These are phyloP conservation scores for Bostrychus sinensis DNA, from an alignment of 2,113 vertebrate genomes.

Conservation along the genomic window DNA sequence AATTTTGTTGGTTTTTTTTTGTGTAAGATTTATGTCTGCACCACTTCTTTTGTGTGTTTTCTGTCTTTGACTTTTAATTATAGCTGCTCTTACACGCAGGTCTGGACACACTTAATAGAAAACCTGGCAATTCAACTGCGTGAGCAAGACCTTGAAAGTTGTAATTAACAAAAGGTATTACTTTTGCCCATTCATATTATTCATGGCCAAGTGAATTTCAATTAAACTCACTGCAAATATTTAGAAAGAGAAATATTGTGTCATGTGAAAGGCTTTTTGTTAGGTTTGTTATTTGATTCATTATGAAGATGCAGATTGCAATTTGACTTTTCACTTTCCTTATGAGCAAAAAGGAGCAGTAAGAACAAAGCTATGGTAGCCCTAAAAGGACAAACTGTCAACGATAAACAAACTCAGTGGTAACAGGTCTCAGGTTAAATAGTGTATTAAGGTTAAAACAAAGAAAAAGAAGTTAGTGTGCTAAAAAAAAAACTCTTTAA, in stretches of 20 bases:
- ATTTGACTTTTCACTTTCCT: too few relatives aligned
- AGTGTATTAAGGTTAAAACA: too few relatives aligned
- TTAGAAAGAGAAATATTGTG: neutral
- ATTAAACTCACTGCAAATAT: constrained; percentile 2
- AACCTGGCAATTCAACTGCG: neutral
- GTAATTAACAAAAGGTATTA: constrained; percentile 10
- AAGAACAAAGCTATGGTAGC: too few relatives aligned
- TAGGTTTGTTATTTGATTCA: too few relatives aligned
- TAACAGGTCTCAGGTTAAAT: too few relatives aligned
- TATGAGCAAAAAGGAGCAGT: too few relatives aligned
- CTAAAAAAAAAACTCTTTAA: too few relatives aligned
- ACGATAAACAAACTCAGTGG: too few relatives aligned
- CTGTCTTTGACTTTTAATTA: neutral
- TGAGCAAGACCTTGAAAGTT: constrained; percentile 7
- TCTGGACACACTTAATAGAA: constrained; percentile 1
- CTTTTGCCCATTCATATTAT: constrained; percentile 2
- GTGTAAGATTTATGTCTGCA: constrained; percentile 1
- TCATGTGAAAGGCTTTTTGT: neutral
- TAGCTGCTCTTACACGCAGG: constrained; percentile 6
- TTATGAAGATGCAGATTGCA: too few relatives aligned
- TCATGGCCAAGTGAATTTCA: constrained; percentile 6
- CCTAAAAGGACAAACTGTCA: too few relatives aligned
- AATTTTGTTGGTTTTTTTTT: constrained; percentile 14
- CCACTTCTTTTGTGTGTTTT: neutral
- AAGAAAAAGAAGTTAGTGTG: too few relatives aligned